Evolutionary conservation across 2,888 invertebrate genomes (phyloP).

Genomic region (Caenorhabditis sp.): DNA sequence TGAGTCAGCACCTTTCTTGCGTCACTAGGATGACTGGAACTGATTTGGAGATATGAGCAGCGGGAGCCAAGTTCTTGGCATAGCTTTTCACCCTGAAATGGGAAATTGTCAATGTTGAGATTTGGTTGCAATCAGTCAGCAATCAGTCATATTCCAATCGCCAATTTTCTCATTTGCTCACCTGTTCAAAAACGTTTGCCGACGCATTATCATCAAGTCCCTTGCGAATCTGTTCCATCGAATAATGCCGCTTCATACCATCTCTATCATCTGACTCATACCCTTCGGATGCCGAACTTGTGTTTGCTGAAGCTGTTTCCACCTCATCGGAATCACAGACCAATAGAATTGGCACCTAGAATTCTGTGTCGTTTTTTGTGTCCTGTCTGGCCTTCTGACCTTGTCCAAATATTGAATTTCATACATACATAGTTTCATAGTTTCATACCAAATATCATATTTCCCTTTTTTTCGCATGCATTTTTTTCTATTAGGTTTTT

Average conservation of each 20-base stretch:
- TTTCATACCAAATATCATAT: conserved; percentile 26
- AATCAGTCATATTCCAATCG: too few relatives aligned
- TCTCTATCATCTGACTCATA: conserved; percentile 70
- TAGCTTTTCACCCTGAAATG: conserved; percentile 50
- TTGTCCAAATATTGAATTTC: conserved; percentile 1
- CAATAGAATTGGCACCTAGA: conserved; percentile 66
- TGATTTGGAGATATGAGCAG: conserved; percentile 51
- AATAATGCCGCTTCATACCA: conserved; percentile 65
- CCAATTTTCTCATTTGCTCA: neutral
- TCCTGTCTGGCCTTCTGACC: too few relatives aligned
- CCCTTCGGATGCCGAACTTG: conserved; percentile 61
- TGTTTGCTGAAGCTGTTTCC: conserved; percentile 57
- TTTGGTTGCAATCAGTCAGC: too few relatives aligned
- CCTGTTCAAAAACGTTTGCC: conserved; percentile 46
- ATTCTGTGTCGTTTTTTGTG: neutral
- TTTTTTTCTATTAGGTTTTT: neutral
- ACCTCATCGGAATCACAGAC: conserved; percentile 68
- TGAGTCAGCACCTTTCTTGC: conserved; percentile 44
- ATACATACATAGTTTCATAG: conserved; percentile 19
- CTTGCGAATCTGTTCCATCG: conserved; percentile 71
- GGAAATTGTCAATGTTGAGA: too few relatives aligned
- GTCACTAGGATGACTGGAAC: conserved; percentile 29
- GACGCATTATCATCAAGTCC: conserved; percentile 60
- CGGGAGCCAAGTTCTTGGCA: conserved; percentile 46
- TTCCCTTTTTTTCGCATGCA: conserved; percentile 15